Evolutionary conservation across 2,888 invertebrate species (phyloP), one percentile per base, ranked within the genome.

Genomic region (Sminthurinus aureus): DNA sequence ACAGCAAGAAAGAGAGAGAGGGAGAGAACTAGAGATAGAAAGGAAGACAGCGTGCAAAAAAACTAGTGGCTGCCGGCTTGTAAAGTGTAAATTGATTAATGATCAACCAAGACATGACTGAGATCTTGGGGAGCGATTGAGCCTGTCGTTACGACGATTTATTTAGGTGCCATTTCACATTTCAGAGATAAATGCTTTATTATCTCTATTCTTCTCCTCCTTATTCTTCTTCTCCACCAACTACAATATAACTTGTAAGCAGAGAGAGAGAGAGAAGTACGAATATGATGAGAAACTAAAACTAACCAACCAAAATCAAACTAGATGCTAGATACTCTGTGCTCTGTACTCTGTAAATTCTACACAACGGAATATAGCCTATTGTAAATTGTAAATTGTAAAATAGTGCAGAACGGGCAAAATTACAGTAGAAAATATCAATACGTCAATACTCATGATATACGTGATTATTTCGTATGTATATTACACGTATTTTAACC

Each of bases 31-130:
- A 18, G 8, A 69, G 22, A 22, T 11, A 69, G 69, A 22, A 18
- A 22, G 22, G 24, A 24, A 20, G 24, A 71, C 71, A 26, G 71
- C 71, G 71, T 58, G 79, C 12, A 66, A 22, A 66, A 24, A 81
- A 73, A 73, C 66, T 73, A 80, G 76, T 81, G 81, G 83, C 83
- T 83, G 83, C 76, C 83, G 83, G 83, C 80, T 80, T 79, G 76
- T 71, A 79, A 84, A 79, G 84, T 84, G 84, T 84, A 84, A 84
- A 84, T 84, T 84, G 84, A 84, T 84, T 84, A 84, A 84, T 84
- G 84, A 82, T 84, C 74, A 81, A 78, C 73, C 78, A 84, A 80
- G 84, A 84, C 84, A 82, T 82, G 84, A 75, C 79, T 82, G 71
- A 84, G 84, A 84, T 84, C 79, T 82, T 67, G 69, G 82, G 15